Base-by-base conservation (phyloP, 2,113 vertebrate species). In the Origma solitaria region DNA sequence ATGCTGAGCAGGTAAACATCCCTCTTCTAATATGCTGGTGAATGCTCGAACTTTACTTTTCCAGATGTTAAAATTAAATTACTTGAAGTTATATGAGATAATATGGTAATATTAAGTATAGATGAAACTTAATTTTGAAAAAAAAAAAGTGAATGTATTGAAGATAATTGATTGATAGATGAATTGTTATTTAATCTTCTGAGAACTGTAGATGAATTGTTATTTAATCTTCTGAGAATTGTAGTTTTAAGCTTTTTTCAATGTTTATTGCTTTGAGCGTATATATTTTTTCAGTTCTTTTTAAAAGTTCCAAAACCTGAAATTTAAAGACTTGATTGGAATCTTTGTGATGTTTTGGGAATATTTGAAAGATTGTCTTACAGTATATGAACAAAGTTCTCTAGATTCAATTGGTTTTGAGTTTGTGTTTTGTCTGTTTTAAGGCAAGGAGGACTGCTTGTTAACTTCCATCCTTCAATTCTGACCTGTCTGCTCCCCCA, bases 391-490 rank as follows among this genome's bases (percentile, higher is more conserved):
- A 82, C 17, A 35, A 92, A 93, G 20, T 79, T 70, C 91, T 50
- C 35, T 94, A 96, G 82, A 93, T 96, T 94, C 96, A 95, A 95
- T 95, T 95, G 94, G 76, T 97, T 97, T 96, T 97, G 95, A 96
- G 94, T 96, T 93, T 93, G 86, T 96, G 95, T 96, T 97, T 96
- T 97, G 82, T 97, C 97, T 98, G 68, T 97, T 98, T 98, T 95
- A 97, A 99, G 99, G 98, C 99, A 99, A 98, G 99, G 99, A 94
- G 99, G 99, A 94, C 98, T 99, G 89, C 96, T 99, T 98, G 99
- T 99, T 97, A 99, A 99, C 97, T 99, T 99, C 97, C 99, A 99
- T 92, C 99, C 99, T 97, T 99, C 99, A 97, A 99, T 99, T 98
- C 98, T 99, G 98, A 99, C 98, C 98, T 99, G 99, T 97, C 98